phyloP scores from a whole-genome alignment of 2,797 vertebrate species.

The Sebastes reedi region DNA sequence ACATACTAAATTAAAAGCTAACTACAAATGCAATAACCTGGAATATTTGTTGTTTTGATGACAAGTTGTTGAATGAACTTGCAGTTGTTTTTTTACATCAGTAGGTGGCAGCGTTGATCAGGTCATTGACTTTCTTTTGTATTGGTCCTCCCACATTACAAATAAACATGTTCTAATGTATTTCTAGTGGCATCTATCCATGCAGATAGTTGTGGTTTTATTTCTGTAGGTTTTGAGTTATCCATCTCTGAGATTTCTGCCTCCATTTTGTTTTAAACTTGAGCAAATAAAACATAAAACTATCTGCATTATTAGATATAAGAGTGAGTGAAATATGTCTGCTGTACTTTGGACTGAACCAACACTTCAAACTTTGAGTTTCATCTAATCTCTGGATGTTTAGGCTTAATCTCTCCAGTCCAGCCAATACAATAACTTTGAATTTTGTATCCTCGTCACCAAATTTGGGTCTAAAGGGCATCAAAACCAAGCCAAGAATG shows the following conservation, averaged over 20 bases:
- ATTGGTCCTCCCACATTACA: neutral
- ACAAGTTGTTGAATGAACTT: neutral
- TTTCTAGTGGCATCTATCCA: neutral
- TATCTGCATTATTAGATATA: neutral
- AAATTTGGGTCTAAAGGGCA: neutral
- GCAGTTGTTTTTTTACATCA: neutral
- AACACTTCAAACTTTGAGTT: neutral
- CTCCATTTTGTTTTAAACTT: neutral
- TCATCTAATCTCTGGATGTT: neutral
- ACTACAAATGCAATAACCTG: neutral
- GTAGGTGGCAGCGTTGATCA: conserved; percentile 27
- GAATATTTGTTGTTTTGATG: neutral
- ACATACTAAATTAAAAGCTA: neutral
- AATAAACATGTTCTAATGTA: neutral
- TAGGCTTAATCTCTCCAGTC: neutral
- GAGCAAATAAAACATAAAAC: neutral
- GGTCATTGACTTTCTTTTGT: neutral
- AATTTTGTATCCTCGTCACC: neutral
- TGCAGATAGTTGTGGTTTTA: neutral
- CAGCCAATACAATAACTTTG: neutral
- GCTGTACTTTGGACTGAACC: neutral
- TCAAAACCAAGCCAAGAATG: neutral
- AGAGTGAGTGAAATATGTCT: neutral
- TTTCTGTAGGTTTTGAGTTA: neutral
- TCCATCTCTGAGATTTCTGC: neutral